Evolutionary conservation across 2,797 vertebrate genomes (phyloP).

Genomic region (Rhinoraja longicauda): DNA sequence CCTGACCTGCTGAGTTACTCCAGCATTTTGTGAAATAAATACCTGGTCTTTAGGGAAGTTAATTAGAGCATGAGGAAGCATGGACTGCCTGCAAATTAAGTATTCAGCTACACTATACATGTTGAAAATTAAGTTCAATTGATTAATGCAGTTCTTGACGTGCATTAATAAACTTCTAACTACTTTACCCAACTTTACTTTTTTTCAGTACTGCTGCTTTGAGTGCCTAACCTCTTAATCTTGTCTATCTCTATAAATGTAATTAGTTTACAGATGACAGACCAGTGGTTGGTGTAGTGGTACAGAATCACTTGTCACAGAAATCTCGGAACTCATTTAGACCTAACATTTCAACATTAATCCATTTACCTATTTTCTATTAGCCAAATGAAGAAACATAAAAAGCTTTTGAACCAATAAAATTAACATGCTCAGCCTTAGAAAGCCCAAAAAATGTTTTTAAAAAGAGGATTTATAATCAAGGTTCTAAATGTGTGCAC

Average conservation of each 20-base stretch:
- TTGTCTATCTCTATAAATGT: constrained; percentile 59
- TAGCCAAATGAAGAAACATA: constrained; percentile 77
- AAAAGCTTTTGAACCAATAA: constrained; percentile 75
- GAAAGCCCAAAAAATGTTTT: constrained; percentile 67
- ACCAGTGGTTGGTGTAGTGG: constrained; percentile 54
- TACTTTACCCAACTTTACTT: constrained; percentile 72
- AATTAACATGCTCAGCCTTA: constrained; percentile 69
- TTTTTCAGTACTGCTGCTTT: constrained; percentile 44
- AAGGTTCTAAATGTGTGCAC: constrained; percentile 53
- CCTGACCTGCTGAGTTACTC: too few relatives aligned
- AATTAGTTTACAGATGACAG: constrained; percentile 58
- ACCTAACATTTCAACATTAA: constrained; percentile 75
- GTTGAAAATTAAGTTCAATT: constrained; percentile 61
- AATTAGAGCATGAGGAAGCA: constrained; percentile 40
- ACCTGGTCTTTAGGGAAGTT: constrained; percentile 20
- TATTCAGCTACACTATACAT: constrained; percentile 32
- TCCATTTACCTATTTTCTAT: constrained; percentile 74
- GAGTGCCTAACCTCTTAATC: constrained; percentile 69
- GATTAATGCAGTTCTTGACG: constrained; percentile 74
- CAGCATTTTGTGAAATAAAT: too few relatives aligned
- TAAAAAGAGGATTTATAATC: constrained; percentile 56
- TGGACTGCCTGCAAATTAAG: constrained; percentile 49
- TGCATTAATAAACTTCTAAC: constrained; percentile 75
- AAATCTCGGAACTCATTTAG: constrained; percentile 75
- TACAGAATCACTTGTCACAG: constrained; percentile 55